A percentile compares a stretch with the other conserved stretches of the same genome.
phyloP scores from a whole-genome alignment of 1,140 invertebrate species.

The Drosophila hydei region DNA sequence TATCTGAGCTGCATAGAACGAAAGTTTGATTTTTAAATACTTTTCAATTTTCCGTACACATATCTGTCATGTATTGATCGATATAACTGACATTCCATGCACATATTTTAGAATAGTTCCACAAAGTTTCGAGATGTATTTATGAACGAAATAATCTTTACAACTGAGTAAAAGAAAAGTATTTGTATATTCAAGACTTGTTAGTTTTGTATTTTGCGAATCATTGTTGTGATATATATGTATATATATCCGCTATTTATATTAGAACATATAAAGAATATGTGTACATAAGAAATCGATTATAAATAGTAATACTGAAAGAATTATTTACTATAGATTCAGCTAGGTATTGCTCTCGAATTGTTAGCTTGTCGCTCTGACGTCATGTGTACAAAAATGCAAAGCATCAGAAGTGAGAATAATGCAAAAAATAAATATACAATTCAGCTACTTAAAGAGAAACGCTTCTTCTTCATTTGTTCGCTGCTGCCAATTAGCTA shows the following conservation, averaged over 20 bases:
- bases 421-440: neutral
- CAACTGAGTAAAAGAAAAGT: neutral
- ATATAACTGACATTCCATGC: neutral
- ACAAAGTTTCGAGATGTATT: neutral
- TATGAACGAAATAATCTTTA: neutral
- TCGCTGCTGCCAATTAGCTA: neutral
- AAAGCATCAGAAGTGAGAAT: no score
- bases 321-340: neutral
- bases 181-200: neutral
- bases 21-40: no score
- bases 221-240: neutral
- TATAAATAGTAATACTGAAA: neutral
- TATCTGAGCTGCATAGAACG: neutral
- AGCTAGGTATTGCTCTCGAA: neutral
- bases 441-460: neutral
- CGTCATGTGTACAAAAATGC: neutral
- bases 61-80: neutral
- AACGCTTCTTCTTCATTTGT: neutral
- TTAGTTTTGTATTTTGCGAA: neutral
- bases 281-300: neutral
- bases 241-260: neutral
- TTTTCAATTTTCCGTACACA: no score
- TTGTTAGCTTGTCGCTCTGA: neutral
- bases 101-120: neutral
- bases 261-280: neutral